Percentiles rank a stretch among this genome's conserved stretches.
phyloP scores from a whole-genome alignment of 2,113 vertebrate species.

The Python bivittatus region DNA sequence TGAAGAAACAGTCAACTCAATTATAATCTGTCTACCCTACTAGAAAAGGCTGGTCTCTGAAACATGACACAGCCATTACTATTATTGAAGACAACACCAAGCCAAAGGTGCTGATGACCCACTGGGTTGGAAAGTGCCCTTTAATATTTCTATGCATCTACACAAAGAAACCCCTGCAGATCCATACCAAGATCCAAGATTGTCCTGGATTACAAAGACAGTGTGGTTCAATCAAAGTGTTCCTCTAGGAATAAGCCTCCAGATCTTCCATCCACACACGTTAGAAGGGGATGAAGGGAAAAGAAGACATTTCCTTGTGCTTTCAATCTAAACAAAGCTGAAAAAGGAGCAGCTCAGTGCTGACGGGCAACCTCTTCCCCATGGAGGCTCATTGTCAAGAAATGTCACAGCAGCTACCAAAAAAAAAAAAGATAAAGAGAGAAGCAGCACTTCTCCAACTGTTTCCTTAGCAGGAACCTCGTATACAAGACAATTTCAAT shows the following conservation, averaged over 20 bases:
- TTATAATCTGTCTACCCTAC: too few species aligned
- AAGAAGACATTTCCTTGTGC: background rate
- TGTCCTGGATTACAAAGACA: background rate
- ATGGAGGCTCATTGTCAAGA: slow-evolving; percentile 4
- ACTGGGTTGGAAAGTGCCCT: too few species aligned
- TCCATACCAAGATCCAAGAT: too few species aligned
- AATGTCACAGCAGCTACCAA: background rate
- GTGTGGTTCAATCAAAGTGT: background rate
- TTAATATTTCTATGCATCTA: too few species aligned
- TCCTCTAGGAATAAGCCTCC: background rate
- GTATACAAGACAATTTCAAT: slow-evolving; percentile 38
- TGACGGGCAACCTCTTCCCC: slow-evolving; percentile 16
- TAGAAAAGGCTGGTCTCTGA: too few species aligned
- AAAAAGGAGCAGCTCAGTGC: background rate
- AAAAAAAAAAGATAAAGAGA: background rate
- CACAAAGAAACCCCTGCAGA: too few species aligned
- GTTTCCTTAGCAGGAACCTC: slow-evolving; percentile 54
- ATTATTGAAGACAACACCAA: too few species aligned
- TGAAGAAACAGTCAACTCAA: too few species aligned
- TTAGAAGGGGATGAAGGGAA: background rate
- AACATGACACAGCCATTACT: too few species aligned
- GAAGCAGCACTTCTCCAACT: slow-evolving; percentile 22
- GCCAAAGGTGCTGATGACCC: too few species aligned
- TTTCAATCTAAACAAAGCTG: background rate
- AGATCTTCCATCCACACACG: background rate